These are phyloP conservation scores for Chiloscyllium punctatum DNA, from an alignment of 2,797 vertebrate genomes.

Conservation along the genomic window DNA sequence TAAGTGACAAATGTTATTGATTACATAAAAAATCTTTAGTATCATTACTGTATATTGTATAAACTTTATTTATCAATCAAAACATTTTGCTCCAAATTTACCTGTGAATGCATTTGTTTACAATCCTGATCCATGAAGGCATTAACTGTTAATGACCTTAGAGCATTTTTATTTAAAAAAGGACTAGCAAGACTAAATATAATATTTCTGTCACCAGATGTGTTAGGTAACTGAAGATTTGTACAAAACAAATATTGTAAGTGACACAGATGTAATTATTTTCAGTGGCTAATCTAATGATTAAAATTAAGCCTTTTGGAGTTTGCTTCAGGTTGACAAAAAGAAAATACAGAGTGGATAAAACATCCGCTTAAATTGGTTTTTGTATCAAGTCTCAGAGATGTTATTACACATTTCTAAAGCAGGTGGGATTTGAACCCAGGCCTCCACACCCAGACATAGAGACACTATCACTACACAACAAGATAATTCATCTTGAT, in stretches of 20 bases:
- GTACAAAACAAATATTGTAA: neutral
- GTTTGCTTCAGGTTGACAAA: neutral
- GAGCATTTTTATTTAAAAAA: neutral
- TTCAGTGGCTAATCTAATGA: neutral
- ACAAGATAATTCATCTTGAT: neutral
- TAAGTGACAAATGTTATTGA: neutral
- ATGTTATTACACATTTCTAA: too few relatives aligned
- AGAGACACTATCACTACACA: too few relatives aligned
- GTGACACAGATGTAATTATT: neutral
- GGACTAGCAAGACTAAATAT: neutral
- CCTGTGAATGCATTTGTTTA: neutral
- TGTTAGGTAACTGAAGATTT: neutral
- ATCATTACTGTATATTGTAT: neutral
- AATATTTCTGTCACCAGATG: neutral
- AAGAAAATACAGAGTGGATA: neutral
- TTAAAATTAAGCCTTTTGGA: neutral
- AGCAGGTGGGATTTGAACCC: too few relatives aligned
- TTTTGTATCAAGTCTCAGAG: too few relatives aligned
- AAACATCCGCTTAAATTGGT: too few relatives aligned
- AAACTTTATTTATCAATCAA: neutral
- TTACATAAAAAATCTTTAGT: neutral
- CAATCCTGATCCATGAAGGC: neutral
- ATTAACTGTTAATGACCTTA: neutral
- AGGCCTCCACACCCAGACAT: too few relatives aligned
- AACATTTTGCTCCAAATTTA: neutral